Evolutionary conservation across 2,888 invertebrate genomes (phyloP).

Genomic region (Morpho helenor): DNA sequence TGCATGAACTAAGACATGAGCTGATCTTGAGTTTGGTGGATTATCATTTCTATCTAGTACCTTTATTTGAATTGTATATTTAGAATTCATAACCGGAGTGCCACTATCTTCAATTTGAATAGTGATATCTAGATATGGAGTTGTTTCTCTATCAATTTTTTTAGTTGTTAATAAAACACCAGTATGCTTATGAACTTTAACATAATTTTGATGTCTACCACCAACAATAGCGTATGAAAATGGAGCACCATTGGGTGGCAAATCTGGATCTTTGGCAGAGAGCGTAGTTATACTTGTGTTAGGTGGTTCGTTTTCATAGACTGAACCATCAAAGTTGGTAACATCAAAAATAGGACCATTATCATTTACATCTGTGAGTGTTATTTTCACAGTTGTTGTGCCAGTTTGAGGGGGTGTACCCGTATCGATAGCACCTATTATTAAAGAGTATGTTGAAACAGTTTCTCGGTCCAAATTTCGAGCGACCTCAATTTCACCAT

Average conservation of each 20-base stretch:
- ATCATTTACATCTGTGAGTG: constrained; percentile 93
- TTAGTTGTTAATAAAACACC: constrained; percentile 89
- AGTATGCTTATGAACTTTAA: constrained; percentile 88
- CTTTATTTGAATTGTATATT: constrained; percentile 86
- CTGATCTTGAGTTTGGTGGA: constrained; percentile 90
- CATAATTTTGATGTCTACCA: constrained; percentile 86
- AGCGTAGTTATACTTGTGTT: constrained; percentile 91
- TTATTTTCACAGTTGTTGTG: constrained; percentile 90
- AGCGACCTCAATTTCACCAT: constrained; percentile 89
- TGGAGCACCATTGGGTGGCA: constrained; percentile 94
- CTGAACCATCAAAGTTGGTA: constrained; percentile 84
- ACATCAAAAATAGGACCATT: constrained; percentile 92
- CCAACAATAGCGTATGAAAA: constrained; percentile 90
- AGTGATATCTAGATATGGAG: constrained; percentile 85
- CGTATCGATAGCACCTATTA: constrained; percentile 92
- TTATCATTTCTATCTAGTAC: constrained; percentile 95
- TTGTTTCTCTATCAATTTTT: constrained; percentile 90
- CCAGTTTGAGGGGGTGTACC: constrained; percentile 95
- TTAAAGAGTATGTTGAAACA: constrained; percentile 84
- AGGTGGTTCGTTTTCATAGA: constrained; percentile 92
- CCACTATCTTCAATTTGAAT: constrained; percentile 95
- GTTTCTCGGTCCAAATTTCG: constrained; percentile 89
- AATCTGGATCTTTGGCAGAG: constrained; percentile 92
- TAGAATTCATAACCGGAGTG: constrained; percentile 88
- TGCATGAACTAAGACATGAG: constrained; percentile 87